Conservation (phyloP, 2,888 invertebrate genomes). For the Eristalis tenax region DNA sequence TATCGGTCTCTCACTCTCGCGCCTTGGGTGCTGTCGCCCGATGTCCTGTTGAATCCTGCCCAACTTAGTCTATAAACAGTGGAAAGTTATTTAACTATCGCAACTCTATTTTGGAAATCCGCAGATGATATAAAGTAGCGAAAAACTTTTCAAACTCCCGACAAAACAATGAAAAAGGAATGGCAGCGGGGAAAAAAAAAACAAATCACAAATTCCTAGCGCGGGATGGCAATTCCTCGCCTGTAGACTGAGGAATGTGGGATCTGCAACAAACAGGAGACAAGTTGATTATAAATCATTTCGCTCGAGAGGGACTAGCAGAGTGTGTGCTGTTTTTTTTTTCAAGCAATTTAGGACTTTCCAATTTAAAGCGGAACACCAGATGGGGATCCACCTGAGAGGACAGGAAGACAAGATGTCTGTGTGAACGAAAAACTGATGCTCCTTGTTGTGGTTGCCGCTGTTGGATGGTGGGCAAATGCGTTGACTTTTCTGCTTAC, state of each 20-base stretch:
- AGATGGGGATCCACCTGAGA: not conserved
- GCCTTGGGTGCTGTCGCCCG: constrained; percentile 28
- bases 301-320: constrained; percentile 17
- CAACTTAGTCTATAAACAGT: constrained; percentile 70
- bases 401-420: not conserved
- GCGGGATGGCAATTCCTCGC: not conserved
- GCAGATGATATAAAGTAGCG: constrained; percentile 72
- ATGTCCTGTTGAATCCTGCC: constrained; percentile 69
- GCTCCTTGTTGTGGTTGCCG: not conserved
- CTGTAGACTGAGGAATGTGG: constrained; percentile 37
- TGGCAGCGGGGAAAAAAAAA: not conserved
- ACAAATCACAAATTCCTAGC: not conserved
- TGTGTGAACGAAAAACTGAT: no score
- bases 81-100: constrained; percentile 72
- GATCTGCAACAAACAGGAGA: constrained; percentile 53
- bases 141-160: constrained; percentile 60
- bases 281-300: constrained; percentile 69
- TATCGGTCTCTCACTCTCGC: constrained; percentile 5
- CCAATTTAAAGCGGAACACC: not conserved
- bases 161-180: constrained; percentile 24
- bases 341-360: not conserved
- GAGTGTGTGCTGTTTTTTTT: not conserved
- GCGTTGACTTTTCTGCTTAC: not conserved
- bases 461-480: not conserved
- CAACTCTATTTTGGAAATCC: constrained; percentile 71